Evolutionary conservation across 2,888 invertebrate genomes (phyloP).

Genomic region (Amphipoea lucens): DNA sequence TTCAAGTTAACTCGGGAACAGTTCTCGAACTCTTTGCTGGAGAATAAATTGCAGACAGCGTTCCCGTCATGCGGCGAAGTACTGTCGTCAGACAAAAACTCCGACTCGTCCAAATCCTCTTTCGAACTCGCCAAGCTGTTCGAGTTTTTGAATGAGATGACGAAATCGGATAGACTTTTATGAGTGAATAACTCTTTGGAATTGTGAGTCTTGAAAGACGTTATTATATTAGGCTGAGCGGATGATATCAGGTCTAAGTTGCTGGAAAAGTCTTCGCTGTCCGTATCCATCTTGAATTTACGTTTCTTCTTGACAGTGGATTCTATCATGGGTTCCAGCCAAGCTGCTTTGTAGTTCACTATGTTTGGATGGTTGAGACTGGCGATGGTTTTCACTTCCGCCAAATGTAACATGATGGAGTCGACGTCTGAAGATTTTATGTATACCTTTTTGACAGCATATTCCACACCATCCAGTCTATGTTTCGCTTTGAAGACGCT

Average conservation of each 20-base stretch:
- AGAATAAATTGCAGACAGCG: constrained; percentile 80
- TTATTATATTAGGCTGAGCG: constrained; percentile 83
- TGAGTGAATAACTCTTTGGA: constrained; percentile 83
- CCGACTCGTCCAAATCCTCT: constrained; percentile 76
- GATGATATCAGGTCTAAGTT: constrained; percentile 78
- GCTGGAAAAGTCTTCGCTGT: constrained; percentile 80
- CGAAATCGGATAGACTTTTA: constrained; percentile 83
- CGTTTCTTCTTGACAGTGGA: constrained; percentile 83
- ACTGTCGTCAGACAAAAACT: constrained; percentile 74
- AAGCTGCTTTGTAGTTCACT: constrained; percentile 95
- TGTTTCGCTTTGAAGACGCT: constrained; percentile 94
- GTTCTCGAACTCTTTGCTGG: constrained; percentile 80
- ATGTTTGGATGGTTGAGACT: constrained; percentile 94
- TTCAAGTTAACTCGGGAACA: constrained; percentile 88
- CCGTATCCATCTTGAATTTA: constrained; percentile 81
- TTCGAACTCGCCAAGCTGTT: constrained; percentile 77
- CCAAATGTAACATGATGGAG: constrained; percentile 91
- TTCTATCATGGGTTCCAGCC: constrained; percentile 93
- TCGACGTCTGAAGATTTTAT: constrained; percentile 92
- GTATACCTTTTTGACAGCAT: constrained; percentile 94
- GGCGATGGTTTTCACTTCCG: constrained; percentile 95
- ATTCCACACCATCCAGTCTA: constrained; percentile 93
- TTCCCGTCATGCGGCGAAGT: constrained; percentile 74
- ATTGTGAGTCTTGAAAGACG: constrained; percentile 87
- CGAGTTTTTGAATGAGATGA: constrained; percentile 85